These are phyloP conservation scores for Shinisaurus crocodilurus DNA, from an alignment of 2,113 vertebrate genomes.

Conservation along the genomic window DNA sequence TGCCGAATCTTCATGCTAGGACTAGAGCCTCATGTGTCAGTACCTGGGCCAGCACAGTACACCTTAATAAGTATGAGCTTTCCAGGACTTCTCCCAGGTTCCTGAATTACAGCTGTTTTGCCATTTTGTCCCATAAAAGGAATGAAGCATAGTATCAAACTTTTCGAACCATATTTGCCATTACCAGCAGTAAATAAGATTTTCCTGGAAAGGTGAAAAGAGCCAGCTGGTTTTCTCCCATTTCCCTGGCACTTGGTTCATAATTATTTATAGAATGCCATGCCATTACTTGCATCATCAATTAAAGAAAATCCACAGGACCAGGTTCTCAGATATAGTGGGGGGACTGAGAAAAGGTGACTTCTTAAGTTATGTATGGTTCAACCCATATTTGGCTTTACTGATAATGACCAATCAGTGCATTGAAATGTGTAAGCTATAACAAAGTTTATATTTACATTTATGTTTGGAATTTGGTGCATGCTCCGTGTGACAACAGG, in stretches of 20 bases:
- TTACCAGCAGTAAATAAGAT: neutral
- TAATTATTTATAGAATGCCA: neutral
- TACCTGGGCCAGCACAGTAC: neutral
- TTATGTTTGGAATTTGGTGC: neutral
- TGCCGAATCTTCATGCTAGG: neutral
- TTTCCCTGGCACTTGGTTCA: neutral
- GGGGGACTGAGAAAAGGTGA: neutral
- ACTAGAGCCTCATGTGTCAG: neutral
- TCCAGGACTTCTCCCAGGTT: neutral
- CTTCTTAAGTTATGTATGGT: neutral
- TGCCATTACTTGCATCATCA: neutral
- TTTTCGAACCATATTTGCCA: neutral
- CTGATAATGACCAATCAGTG: neutral
- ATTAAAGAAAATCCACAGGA: neutral
- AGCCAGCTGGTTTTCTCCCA: neutral
- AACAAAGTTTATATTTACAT: neutral
- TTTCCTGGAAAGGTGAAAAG: neutral
- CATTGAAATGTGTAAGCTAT: neutral
- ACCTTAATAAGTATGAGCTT: neutral
- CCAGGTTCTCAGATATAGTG: neutral
- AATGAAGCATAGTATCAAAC: neutral
- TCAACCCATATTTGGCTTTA: neutral
- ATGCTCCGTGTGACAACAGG: neutral
- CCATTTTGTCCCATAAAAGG: neutral
- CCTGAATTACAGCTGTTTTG: neutral